phyloP scores from a whole-genome alignment of 2,888 invertebrate species.

The Sarcophaga rosellei region DNA sequence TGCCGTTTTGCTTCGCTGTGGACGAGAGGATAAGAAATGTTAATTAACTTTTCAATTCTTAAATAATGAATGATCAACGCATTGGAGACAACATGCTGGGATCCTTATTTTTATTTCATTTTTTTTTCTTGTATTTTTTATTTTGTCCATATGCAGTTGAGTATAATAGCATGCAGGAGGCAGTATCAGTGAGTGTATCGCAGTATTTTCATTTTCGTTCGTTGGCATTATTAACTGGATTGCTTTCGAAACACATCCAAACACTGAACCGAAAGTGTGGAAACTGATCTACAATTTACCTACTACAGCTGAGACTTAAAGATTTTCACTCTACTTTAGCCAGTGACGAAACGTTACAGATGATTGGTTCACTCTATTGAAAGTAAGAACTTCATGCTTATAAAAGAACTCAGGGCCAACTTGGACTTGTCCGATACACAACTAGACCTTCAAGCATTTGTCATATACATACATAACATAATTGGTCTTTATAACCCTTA shows the following conservation, averaged over 20 bases:
- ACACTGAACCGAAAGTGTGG: constrained; percentile 39
- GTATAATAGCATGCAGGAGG: no score
- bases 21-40: constrained; percentile 77
- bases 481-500: no score
- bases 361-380: no score
- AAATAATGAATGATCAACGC: constrained; percentile 81
- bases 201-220: constrained; percentile 27
- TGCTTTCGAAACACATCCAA: constrained; percentile 56
- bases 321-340: not conserved
- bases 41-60: constrained; percentile 82
- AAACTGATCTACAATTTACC: constrained; percentile 13
- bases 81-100: constrained; percentile 80
- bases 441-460: no score
- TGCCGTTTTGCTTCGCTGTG: constrained; percentile 36
- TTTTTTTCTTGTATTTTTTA: constrained; percentile 65
- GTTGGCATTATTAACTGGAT: constrained; percentile 53
- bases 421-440: no score
- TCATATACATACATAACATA: no score
- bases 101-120: constrained; percentile 75
- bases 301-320: not conserved
- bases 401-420: no score
- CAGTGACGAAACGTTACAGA: no score
- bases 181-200: not conserved
- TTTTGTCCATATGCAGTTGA: constrained; percentile 22
- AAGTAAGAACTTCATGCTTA: no score